A percentile compares a stretch with the other conserved stretches of the same genome.
These are phyloP conservation scores for Alviniconcha marisindica DNA, from an alignment of 1,140 invertebrate species.

Conservation along the genomic window DNA sequence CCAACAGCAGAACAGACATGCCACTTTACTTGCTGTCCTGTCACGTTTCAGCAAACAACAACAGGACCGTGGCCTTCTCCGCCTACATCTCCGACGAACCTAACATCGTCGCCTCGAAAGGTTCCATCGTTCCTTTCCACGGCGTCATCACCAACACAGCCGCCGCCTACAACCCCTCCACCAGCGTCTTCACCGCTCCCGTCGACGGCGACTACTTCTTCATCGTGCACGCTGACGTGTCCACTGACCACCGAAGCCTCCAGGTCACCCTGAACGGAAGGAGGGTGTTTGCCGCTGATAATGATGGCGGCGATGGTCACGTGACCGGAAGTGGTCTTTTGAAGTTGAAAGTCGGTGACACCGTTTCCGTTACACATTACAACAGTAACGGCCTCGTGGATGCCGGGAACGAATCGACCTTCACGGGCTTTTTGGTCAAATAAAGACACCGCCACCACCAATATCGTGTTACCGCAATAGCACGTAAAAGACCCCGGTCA, in stretches of 20 bases:
- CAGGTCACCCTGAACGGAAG: too few relatives aligned
- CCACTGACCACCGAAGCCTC: not conserved
- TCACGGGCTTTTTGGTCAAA: not conserved
- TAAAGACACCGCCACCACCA: too few relatives aligned
- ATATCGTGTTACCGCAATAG: too few relatives aligned
- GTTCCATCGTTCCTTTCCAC: not conserved
- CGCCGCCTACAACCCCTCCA: not conserved
- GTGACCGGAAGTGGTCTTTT: not conserved
- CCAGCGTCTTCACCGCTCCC: not conserved
- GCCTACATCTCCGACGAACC: conserved; percentile 12
- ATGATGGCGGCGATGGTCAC: not conserved
- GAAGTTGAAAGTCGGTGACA: not conserved
- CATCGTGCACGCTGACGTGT: not conserved
- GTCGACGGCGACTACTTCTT: not conserved
- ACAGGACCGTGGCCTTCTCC: not conserved
- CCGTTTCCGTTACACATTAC: not conserved
- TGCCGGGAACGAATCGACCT: not conserved
- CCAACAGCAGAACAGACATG: too few relatives aligned
- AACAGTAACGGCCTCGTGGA: not conserved
- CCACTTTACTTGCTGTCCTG: too few relatives aligned
- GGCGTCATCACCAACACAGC: not conserved
- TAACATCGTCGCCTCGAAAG: not conserved
- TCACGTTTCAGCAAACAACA: too few relatives aligned
- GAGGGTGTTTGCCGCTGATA: too few relatives aligned
- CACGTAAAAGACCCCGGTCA: too few relatives aligned